Evolutionary conservation across 2,113 vertebrate genomes (phyloP), one percentile per base, ranked within the genome.

Genomic region (Lepidothrix coronata): DNA sequence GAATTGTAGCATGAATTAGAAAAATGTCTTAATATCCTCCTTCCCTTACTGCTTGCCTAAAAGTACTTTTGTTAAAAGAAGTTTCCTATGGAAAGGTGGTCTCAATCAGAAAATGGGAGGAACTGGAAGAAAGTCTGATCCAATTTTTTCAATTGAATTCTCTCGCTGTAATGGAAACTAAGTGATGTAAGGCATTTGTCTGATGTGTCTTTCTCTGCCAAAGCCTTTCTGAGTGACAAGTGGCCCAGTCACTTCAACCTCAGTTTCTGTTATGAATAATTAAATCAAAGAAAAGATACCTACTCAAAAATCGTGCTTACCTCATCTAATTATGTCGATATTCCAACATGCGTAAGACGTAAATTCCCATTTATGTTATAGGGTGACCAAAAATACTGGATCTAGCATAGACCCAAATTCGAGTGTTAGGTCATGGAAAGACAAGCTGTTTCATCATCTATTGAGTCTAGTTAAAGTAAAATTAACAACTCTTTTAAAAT

Each of bases 1-100:
- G 59, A 88, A 82, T 41, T 75, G 70, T 57, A 85, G 37, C 25
- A 35, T 10, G 35, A 72, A 63, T 88, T 86, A 76, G 82, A 62
- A 95, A 93, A 96, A 84, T 62, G 39, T 77, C 51, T 74, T 90
- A 52, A 92, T 92, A 70, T 85, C 49, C 31, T 90, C 28, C 37
- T 84, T 43, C 41, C 57, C 49, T 88, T 79, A 66, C 33, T 65
- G 82, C 44, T 85, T 83, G 44, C 54, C 59, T 82, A 18, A 22
- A 91, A 91, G 43, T 46, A 37, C 7, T 37, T 19, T 77, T 72
- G 49, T 31, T 35, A 35, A 27, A 49, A 35, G 61, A 76, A 49
- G 24, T 59, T 74, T 61, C 35, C 74, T 51, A 6, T 12, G 52
- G 63, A 51, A 88, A 67, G 22, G 46, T 76, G 35, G 18, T 78